Percentiles rank a stretch among this genome's conserved stretches.
phyloP scores from a whole-genome alignment of 2,113 vertebrate genomes.

The Lamprologus speciosus region DNA sequence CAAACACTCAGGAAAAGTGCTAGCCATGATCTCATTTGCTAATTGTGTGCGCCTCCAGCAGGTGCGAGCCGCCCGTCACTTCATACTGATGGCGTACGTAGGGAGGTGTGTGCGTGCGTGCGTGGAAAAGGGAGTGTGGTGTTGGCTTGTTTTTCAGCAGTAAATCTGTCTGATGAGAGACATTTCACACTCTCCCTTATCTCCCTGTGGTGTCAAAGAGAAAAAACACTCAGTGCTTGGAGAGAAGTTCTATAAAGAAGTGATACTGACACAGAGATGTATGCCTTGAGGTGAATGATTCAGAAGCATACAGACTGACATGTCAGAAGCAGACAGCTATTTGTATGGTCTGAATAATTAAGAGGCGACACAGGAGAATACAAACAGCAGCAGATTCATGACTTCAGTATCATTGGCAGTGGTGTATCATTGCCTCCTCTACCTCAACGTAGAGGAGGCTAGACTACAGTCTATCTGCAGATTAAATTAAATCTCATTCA shows the following conservation, averaged over 20 bases:
- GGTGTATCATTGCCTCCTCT: background rate
- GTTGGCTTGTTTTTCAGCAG: background rate
- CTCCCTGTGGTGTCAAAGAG: background rate
- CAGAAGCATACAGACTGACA: background rate
- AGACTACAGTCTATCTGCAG: background rate
- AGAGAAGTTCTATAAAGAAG: background rate
- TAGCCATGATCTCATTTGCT: slow-evolving; percentile 7
- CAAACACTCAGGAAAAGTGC: background rate
- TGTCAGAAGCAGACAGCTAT: background rate
- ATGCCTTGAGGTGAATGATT: background rate
- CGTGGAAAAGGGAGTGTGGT: background rate
- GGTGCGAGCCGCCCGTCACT: slow-evolving; percentile 15
- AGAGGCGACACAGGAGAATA: background rate
- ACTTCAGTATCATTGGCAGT: background rate
- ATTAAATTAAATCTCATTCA: background rate
- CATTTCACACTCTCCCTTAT: background rate
- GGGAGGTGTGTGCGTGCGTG: background rate
- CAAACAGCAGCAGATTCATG: background rate
- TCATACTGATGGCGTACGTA: background rate
- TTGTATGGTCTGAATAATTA: background rate
- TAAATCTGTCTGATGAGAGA: background rate
- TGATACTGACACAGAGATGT: background rate
- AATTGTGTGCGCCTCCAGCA: slow-evolving; percentile 17
- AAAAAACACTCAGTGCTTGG: background rate
- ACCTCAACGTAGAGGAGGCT: background rate